These are phyloP conservation scores for honey bee (Apis mellifera) DNA, from an alignment of 1,140 invertebrate genomes.

Conservation along the genomic window DNA sequence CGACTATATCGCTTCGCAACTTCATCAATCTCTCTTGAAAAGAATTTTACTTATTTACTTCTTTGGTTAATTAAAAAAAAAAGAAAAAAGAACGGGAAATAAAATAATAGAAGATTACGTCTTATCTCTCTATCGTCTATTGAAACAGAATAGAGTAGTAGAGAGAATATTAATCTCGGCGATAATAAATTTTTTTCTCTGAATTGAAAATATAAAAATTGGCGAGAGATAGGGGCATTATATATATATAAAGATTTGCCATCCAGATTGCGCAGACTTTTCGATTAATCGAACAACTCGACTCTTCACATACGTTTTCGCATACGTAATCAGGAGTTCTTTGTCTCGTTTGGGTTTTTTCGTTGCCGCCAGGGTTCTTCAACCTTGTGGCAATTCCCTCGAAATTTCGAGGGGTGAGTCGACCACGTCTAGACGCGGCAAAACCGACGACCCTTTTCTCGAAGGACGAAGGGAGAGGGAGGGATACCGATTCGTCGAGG, in stretches of 20 bases:
- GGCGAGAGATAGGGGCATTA: too few relatives aligned
- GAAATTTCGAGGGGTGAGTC: constrained; percentile 63
- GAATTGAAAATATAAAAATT: background rate
- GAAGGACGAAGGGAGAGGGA: constrained; percentile 51
- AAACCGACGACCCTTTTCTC: constrained; percentile 42
- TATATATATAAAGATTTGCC: constrained; percentile 18
- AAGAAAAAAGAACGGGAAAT: background rate
- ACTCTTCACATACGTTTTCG: background rate
- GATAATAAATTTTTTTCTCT: background rate
- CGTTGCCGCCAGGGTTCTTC: constrained; percentile 55
- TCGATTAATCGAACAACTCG: constrained; percentile 23
- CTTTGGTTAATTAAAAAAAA: background rate
- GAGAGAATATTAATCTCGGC: constrained; percentile 1
- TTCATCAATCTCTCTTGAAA: background rate
- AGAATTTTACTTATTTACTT: background rate
- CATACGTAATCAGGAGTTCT: constrained; percentile 29
- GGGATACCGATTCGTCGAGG: constrained; percentile 30
- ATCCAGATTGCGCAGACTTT: background rate
- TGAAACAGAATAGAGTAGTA: background rate
- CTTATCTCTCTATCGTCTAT: background rate
- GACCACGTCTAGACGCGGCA: constrained; percentile 66
- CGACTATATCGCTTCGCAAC: background rate
- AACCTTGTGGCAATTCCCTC: constrained; percentile 63
- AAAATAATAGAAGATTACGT: background rate
- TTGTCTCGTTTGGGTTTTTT: constrained; percentile 29